These are phyloP conservation scores for Riptortus pedestris DNA, from an alignment of 1,140 invertebrate genomes.

Conservation along the genomic window DNA sequence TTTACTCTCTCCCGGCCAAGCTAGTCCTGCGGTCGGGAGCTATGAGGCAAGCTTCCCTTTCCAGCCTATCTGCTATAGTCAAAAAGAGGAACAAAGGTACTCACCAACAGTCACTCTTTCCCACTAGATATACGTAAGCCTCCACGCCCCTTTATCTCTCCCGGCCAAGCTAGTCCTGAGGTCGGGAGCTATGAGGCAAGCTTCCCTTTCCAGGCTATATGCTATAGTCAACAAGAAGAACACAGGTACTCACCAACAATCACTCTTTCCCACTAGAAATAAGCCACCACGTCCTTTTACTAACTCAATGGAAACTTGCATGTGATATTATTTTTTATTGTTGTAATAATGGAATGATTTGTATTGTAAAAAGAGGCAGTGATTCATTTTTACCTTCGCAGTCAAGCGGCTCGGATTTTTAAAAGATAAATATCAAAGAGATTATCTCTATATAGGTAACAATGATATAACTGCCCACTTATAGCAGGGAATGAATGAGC, in stretches of 20 bases:
- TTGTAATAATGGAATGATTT: too few relatives aligned
- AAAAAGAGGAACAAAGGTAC: constrained; percentile 39
- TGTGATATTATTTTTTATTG: too few relatives aligned
- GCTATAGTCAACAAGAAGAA: constrained; percentile 48
- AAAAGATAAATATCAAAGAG: too few relatives aligned
- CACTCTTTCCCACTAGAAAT: background rate
- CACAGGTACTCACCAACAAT: constrained; percentile 23
- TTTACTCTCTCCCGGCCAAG: constrained; percentile 33
- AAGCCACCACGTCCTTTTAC: background rate
- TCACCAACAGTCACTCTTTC: background rate
- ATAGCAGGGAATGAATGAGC: too few relatives aligned
- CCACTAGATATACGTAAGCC: background rate
- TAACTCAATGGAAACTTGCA: too few relatives aligned
- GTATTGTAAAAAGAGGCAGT: too few relatives aligned
- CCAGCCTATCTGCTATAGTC: constrained; percentile 52
- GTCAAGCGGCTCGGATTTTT: too few relatives aligned
- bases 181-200: constrained; percentile 54
- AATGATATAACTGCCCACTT: too few relatives aligned
- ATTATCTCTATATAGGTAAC: too few relatives aligned
- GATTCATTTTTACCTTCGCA: too few relatives aligned
- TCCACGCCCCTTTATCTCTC: too few relatives aligned
- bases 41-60: constrained; percentile 55
- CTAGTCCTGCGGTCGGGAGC: constrained; percentile 44
- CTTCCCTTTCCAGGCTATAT: constrained; percentile 54
- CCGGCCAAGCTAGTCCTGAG: too few relatives aligned